Evolutionary conservation across 2,888 invertebrate genomes (phyloP).

Genomic region (Mamestra brassicae): DNA sequence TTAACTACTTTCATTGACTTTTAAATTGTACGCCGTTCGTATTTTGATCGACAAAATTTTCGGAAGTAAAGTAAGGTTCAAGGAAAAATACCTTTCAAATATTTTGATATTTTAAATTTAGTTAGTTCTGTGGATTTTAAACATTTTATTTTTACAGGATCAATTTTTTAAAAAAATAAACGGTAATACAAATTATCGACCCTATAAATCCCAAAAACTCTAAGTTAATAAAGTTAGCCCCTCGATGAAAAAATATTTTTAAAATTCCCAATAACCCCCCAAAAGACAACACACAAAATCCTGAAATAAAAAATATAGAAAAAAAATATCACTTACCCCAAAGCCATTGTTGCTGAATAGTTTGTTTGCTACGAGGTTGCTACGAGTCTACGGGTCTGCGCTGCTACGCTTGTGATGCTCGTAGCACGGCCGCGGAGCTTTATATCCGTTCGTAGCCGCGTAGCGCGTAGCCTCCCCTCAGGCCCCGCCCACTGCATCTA

Average conservation of each 20-base stretch:
- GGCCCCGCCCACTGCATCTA: conserved; percentile 72
- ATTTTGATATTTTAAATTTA: too few relatives aligned
- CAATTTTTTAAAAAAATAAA: not conserved
- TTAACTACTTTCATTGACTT: not conserved
- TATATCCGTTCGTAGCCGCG: conserved; percentile 75
- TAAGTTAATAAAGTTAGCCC: not conserved
- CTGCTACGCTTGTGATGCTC: conserved; percentile 74
- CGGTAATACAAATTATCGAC: not conserved
- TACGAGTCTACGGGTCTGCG: conserved; percentile 71
- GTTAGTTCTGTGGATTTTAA: not conserved
- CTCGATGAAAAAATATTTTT: not conserved
- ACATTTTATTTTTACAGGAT: not conserved
- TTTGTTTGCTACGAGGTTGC: conserved; percentile 58
- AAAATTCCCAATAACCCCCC: not conserved
- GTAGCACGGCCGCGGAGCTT: conserved; percentile 74
- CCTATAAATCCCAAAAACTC: not conserved
- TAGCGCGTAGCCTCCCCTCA: conserved; percentile 68
- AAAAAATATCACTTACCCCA: conserved; percentile 63
- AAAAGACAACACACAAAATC: conserved; percentile 13
- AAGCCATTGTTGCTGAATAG: conserved; percentile 69
- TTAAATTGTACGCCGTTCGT: not conserved
- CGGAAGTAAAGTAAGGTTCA: not conserved
- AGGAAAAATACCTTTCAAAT: not conserved
- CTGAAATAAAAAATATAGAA: conserved; percentile 15
- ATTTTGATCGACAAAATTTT: not conserved